phyloP scores from a whole-genome alignment of 2,888 invertebrate genomes.

The Volucella inanis region DNA sequence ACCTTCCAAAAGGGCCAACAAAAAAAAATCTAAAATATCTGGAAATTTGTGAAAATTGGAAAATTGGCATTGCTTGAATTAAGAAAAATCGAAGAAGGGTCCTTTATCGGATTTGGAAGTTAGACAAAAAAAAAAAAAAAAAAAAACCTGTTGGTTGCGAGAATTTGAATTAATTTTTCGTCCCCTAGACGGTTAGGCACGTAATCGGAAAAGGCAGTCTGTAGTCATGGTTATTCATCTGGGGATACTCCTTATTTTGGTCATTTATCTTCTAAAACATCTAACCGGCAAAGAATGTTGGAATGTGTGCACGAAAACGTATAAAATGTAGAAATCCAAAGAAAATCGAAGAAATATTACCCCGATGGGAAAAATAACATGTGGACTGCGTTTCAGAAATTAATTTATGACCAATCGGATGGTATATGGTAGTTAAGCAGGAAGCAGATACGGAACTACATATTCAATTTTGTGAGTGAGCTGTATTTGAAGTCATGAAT shows the following conservation, averaged over 20 bases:
- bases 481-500: neutral
- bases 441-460: constrained; percentile 7
- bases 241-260: constrained; percentile 29
- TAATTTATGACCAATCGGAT: constrained; percentile 55
- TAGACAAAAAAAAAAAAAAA: neutral
- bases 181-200: constrained; percentile 22
- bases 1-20: neutral
- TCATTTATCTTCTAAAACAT: constrained; percentile 19
- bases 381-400: constrained; percentile 26
- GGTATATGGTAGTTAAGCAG: neutral
- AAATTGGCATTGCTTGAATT: constrained; percentile 30
- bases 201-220: constrained; percentile 7
- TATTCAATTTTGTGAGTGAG: neutral
- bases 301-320: constrained; percentile 2
- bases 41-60: constrained; percentile 59
- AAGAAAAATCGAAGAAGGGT: neutral
- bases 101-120: neutral
- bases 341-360: constrained; percentile 23
- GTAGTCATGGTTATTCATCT: constrained; percentile 22
- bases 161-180: constrained; percentile 45
- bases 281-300: neutral
- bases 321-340: constrained; percentile 24
- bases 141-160: constrained; percentile 41
- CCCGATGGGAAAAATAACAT: constrained; percentile 25
- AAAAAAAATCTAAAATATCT: constrained; percentile 14